A percentile compares a stretch with the other conserved stretches of the same genome.
Evolutionary conservation across 2,113 vertebrate genomes (phyloP).

Genomic region (Sardina pilchardus): DNA sequence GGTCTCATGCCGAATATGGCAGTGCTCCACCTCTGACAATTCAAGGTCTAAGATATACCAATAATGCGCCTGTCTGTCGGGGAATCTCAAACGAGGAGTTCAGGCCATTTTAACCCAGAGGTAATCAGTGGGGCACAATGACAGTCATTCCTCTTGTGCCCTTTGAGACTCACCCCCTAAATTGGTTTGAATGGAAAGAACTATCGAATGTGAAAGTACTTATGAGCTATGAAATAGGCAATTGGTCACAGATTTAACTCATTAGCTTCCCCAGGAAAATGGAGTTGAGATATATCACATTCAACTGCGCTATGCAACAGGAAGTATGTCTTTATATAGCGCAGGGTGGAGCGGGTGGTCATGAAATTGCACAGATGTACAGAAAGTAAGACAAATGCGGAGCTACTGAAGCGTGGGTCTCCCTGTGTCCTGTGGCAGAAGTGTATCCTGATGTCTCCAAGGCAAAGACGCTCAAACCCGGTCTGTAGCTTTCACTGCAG

Average conservation of each 20-base stretch:
- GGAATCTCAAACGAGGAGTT: conserved; percentile 54
- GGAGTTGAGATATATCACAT: not conserved
- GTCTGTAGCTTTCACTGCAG: not conserved
- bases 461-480: not conserved
- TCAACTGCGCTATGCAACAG: not conserved
- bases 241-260: conserved; percentile 41
- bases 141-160: conserved; percentile 59
- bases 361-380: not conserved
- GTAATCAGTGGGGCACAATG: conserved; percentile 57
- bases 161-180: conserved; percentile 55
- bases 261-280: not conserved
- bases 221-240: conserved; percentile 43
- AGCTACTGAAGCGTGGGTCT: not conserved
- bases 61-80: conserved; percentile 1
- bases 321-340: not conserved
- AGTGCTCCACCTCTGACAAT: not conserved
- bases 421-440: not conserved
- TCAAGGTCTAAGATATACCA: not conserved
- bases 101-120: conserved; percentile 53
- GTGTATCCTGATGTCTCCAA: not conserved
- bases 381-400: not conserved
- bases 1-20: not conserved
- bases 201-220: conserved; percentile 44
- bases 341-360: not conserved
- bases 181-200: conserved; percentile 48